Evolutionary conservation across 2,888 invertebrate species (phyloP).

Genomic region (Stenolophus ochropezus): DNA sequence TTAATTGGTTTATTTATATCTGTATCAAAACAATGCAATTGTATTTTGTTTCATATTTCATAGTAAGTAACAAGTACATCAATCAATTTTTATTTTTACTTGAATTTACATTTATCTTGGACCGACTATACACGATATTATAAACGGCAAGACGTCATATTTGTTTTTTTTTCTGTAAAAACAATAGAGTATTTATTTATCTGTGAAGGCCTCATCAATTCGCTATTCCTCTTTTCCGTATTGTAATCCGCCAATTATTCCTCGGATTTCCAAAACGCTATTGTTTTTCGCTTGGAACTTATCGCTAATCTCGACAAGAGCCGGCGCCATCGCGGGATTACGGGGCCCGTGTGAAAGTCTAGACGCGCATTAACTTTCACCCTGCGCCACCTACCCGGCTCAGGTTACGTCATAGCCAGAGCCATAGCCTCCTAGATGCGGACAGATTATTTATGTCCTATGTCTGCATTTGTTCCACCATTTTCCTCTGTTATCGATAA

Average conservation of each 20-base stretch:
- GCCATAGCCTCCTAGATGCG: conserved; percentile 4
- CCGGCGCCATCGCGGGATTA: conserved; percentile 50
- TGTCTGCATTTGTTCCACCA: neutral
- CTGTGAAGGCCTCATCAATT: too few relatives aligned
- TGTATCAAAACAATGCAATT: too few relatives aligned
- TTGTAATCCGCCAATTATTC: neutral
- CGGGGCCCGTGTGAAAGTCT: conserved; percentile 48
- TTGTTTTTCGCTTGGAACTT: conserved; percentile 49
- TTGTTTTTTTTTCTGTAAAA: too few relatives aligned
- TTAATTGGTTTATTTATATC: too few relatives aligned
- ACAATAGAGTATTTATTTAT: too few relatives aligned
- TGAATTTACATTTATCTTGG: too few relatives aligned
- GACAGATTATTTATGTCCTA: conserved; percentile 50
- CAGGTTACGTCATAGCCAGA: conserved; percentile 39
- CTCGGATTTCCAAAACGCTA: conserved; percentile 18
- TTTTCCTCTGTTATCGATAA: conserved; percentile 25
- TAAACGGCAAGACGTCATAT: too few relatives aligned
- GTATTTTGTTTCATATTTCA: too few relatives aligned
- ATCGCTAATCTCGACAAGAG: conserved; percentile 50
- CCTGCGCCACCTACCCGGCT: conserved; percentile 16
- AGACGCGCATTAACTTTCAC: conserved; percentile 54
- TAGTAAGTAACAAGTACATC: too few relatives aligned
- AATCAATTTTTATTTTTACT: too few relatives aligned
- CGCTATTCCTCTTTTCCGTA: neutral
- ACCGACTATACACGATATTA: too few relatives aligned